Percentiles rank a stretch among this genome's conserved stretches.
These are phyloP conservation scores for Leucophenga varia DNA, from an alignment of 1,140 invertebrate species.

Conservation along the genomic window DNA sequence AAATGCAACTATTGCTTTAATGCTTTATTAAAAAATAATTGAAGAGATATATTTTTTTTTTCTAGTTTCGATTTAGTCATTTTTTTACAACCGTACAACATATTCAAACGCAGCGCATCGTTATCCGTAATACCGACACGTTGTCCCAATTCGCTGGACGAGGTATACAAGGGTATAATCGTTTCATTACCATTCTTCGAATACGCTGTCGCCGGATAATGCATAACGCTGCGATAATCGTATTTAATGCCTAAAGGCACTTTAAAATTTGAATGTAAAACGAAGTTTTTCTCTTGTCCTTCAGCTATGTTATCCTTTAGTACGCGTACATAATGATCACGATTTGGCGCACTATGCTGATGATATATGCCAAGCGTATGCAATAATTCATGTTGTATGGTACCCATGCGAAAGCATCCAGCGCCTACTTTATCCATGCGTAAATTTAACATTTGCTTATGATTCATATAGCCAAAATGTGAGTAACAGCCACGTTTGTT, in stretches of 20 bases:
- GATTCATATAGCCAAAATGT: slow-evolving; percentile 58
- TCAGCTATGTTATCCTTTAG: slow-evolving; percentile 65
- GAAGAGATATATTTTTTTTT: no score
- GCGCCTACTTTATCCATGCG: slow-evolving; percentile 15
- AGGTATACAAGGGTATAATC: slow-evolving; percentile 58
- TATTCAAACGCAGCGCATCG: slow-evolving; percentile 57
- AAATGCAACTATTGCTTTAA: no score
- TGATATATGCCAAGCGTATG: slow-evolving; percentile 68
- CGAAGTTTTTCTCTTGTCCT: slow-evolving; percentile 60
- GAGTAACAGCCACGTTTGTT: slow-evolving; percentile 58
- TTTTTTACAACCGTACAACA: slow-evolving; percentile 58
- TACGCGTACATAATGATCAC: slow-evolving; percentile 68
- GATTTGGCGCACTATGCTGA: slow-evolving; percentile 68
- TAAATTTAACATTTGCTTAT: slow-evolving; percentile 41
- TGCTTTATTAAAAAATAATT: no score
- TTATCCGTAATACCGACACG: slow-evolving; percentile 57
- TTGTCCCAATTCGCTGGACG: slow-evolving; percentile 55
- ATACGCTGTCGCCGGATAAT: slow-evolving; percentile 69
- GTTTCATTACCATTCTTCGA: slow-evolving; percentile 68
- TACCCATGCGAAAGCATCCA: slow-evolving; percentile 44
- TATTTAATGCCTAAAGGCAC: slow-evolving; percentile 58
- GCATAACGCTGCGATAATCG: slow-evolving; percentile 68
- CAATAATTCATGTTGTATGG: slow-evolving; percentile 67
- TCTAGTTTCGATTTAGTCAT: no score
- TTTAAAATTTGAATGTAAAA: slow-evolving; percentile 46